Base-by-base conservation (phyloP, 2,113 vertebrate genomes). In the Mugil cephalus region DNA sequence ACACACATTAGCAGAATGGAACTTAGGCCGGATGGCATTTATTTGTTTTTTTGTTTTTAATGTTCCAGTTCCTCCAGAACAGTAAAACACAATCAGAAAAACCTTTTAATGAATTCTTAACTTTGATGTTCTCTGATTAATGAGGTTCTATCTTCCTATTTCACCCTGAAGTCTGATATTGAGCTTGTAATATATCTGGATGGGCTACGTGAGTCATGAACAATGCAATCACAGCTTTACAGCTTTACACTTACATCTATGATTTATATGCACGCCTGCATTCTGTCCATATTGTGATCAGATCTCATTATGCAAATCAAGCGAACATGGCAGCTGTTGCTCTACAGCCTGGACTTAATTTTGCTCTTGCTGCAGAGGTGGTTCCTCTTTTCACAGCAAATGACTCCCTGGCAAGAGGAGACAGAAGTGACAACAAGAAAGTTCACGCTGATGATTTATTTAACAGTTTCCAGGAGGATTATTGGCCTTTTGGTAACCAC, bases 291-390 rank as follows among this genome's bases (percentile, higher is more conserved):
- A 88, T 72, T 85, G 70, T 80, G 75, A 87, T 87, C 85, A 70
- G 47, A 85, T 78, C 85, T 82, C 58, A 88, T 90, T 88, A 88
- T 79, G 81, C 79, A 87, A 84, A 86, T 78, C 66, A 82, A 73
- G 81, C 51, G 43, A 86, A 87, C 77, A 83, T 73, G 85, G 76
- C 87, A 83, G 80, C 46, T 72, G 46, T 63, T 51, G 74, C 74
- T 77, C 56, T 55, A 34, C 69, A 80, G 64, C 21, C 54, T 47
- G 67, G 35, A 73, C 50, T 46, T 64, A 47, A 58, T 74, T 80
- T 61, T 39, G 18, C 38, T 42, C 71, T 60, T 52, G 55, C 62
- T 59, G 52, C 48, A 55, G 59, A 46, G 63, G 35, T 67, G 24
- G 17, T 48, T 60, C 61, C 46, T 65, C 58, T 51, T 67, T 5